These are phyloP conservation scores for Apodemus speciosus DNA, from an alignment of 2,113 vertebrate species.

Conservation along the genomic window DNA sequence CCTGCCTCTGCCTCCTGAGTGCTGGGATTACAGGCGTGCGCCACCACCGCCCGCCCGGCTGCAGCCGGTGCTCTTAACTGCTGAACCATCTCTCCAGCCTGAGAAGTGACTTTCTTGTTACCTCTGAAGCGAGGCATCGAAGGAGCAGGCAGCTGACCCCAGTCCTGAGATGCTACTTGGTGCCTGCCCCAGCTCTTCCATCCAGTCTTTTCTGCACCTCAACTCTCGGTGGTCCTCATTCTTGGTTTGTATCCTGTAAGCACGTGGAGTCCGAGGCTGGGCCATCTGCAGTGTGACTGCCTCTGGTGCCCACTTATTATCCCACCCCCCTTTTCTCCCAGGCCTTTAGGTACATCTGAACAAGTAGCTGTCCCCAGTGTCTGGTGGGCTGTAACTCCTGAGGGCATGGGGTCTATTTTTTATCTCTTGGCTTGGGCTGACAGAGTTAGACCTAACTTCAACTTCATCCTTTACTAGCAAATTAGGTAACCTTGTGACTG, in stretches of 20 bases:
- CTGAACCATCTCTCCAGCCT: too few relatives aligned
- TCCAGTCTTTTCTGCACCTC: background rate
- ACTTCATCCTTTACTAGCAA: background rate
- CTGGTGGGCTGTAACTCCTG: background rate
- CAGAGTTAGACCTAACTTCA: background rate
- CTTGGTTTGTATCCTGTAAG: background rate
- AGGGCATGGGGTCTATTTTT: background rate
- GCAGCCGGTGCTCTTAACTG: too few relatives aligned
- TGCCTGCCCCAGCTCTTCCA: background rate
- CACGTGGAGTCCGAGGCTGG: background rate
- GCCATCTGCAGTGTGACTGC: background rate
- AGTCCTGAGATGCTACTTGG: background rate
- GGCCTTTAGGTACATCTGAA: background rate
- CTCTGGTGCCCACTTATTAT: fast-evolving
- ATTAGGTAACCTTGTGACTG: background rate
- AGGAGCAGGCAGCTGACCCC: too few relatives aligned
- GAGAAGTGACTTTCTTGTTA: background rate
- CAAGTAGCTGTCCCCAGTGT: background rate
- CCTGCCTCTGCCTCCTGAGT: too few relatives aligned
- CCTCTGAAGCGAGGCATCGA: background rate
- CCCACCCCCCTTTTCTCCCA: too few relatives aligned
- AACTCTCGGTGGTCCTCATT: background rate
- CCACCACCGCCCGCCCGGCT: too few relatives aligned
- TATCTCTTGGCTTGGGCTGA: background rate
- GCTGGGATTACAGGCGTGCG: too few relatives aligned